These are phyloP conservation scores for Psittacula cyanocephala DNA, from an alignment of 2,113 vertebrate genomes.

Conservation along the genomic window DNA sequence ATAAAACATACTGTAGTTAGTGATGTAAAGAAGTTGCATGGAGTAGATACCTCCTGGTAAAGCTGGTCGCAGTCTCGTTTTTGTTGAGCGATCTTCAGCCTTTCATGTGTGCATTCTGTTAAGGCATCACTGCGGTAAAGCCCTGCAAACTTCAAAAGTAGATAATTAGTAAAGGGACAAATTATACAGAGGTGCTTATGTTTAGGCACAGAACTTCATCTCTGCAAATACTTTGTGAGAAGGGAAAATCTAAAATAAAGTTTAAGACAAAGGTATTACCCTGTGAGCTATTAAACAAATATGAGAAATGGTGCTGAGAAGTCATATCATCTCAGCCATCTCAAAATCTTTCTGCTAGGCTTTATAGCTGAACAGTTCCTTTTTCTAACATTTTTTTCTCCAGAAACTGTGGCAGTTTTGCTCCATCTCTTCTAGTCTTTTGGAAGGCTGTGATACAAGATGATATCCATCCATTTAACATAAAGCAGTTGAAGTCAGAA, in stretches of 20 bases:
- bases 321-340: neutral
- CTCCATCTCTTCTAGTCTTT: neutral
- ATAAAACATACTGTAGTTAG: fast-evolving
- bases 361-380: neutral
- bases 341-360: neutral
- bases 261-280: neutral
- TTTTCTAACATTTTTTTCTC: neutral
- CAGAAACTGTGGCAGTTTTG: neutral
- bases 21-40: neutral
- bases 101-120: neutral
- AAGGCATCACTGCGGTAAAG: neutral
- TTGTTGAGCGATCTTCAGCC: neutral
- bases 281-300: neutral
- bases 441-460: neutral
- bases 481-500: neutral
- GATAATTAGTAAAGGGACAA: neutral
- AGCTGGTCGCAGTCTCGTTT: neutral
- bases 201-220: neutral
- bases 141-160: neutral
- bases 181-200: neutral
- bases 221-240: neutral
- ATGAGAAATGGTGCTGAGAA: neutral
- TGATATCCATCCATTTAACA: neutral
- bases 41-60: neutral
- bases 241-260: neutral